Evolutionary conservation across 2,888 invertebrate genomes (phyloP).

Genomic region (Dermolepida albohirtum): DNA sequence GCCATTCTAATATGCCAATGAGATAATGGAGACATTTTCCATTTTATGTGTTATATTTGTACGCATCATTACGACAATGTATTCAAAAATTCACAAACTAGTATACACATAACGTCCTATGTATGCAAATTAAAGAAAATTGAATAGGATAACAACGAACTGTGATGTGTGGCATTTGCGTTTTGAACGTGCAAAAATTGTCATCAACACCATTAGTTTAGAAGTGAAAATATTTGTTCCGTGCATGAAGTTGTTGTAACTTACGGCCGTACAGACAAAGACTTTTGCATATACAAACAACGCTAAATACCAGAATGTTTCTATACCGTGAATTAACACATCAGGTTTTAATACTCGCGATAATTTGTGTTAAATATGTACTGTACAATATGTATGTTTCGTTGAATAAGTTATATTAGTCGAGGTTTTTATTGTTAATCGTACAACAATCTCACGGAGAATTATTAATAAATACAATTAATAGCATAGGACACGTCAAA

Average conservation of each 20-base stretch:
- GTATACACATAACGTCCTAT: conserved; percentile 17
- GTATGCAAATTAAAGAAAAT: conserved; percentile 35
- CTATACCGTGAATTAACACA: conserved; percentile 28
- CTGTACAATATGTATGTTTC: conserved; percentile 7
- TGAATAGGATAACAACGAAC: conserved; percentile 35
- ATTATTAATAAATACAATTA: no score
- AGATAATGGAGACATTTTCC: conserved; percentile 34
- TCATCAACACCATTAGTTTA: conserved; percentile 38
- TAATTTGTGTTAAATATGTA: conserved; percentile 17
- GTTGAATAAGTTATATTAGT: conserved; percentile 7
- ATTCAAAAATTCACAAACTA: conserved; percentile 22
- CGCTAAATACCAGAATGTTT: conserved; percentile 35
- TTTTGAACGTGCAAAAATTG: conserved; percentile 41
- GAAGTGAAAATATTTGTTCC: conserved; percentile 36
- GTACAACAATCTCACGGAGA: no score
- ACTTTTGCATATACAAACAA: conserved; percentile 34
- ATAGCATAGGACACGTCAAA: no score
- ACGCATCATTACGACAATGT: conserved; percentile 26
- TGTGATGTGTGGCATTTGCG: conserved; percentile 26
- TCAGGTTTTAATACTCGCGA: conserved; percentile 21
- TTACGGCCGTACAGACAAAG: conserved; percentile 29
- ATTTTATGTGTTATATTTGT: conserved; percentile 34
- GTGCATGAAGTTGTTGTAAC: conserved; percentile 31
- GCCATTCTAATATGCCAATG: conserved; percentile 17
- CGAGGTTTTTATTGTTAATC: no score